These are phyloP conservation scores for Chunga burmeisteri DNA, from an alignment of 2,113 vertebrate species.

Conservation along the genomic window DNA sequence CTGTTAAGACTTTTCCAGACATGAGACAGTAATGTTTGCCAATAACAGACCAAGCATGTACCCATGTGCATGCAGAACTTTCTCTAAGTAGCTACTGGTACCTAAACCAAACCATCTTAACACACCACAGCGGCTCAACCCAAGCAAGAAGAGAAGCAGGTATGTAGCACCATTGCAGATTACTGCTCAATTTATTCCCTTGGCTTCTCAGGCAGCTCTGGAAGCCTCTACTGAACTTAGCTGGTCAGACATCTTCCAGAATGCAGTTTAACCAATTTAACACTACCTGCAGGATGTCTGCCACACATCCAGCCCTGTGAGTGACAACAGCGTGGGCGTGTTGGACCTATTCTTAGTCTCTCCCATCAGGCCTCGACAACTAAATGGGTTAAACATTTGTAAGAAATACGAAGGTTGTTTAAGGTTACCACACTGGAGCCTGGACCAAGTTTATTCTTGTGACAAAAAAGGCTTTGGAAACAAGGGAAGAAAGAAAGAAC, in stretches of 20 bases:
- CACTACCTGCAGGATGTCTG: neutral
- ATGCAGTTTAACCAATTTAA: neutral
- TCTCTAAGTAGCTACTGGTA: neutral
- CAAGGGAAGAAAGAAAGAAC: neutral
- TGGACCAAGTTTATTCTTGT: neutral
- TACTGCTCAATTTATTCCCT: neutral
- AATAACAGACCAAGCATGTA: neutral
- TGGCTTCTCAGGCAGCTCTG: neutral
- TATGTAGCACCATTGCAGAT: neutral
- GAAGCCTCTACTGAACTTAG: neutral
- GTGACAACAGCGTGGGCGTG: neutral
- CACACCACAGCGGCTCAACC: neutral
- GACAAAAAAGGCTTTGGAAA: neutral
- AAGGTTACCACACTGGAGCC: neutral
- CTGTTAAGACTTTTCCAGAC: neutral
- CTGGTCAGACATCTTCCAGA: neutral
- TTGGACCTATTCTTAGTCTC: neutral
- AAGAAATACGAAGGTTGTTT: neutral
- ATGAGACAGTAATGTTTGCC: neutral
- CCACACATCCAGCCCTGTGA: neutral
- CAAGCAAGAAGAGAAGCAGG: neutral
- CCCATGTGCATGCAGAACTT: neutral
- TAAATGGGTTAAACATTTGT: neutral
- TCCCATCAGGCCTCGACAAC: neutral
- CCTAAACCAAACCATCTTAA: neutral